phyloP scores from a whole-genome alignment of 2,797 vertebrate genomes.

The Hydrocynus forskahlii region DNA sequence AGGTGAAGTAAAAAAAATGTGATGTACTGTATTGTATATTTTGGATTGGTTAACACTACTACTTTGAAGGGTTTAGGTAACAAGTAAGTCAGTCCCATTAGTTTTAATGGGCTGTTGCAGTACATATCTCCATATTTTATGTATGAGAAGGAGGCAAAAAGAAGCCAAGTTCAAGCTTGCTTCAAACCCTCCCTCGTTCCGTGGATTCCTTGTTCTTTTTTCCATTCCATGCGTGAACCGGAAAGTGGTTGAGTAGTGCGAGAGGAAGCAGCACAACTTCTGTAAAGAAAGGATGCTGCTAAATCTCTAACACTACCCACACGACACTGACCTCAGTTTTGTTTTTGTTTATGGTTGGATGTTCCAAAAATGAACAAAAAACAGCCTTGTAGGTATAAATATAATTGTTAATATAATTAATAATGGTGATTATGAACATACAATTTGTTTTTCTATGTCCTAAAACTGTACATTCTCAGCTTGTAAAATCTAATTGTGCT shows the following conservation, averaged over 20 bases:
- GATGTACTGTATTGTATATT: slow-evolving; percentile 86
- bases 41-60: slow-evolving; percentile 71
- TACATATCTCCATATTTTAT: slow-evolving; percentile 65
- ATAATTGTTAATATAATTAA: slow-evolving; percentile 80
- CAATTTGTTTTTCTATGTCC: slow-evolving; percentile 66
- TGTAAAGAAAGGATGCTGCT: slow-evolving; percentile 35
- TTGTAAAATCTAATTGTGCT: slow-evolving; percentile 71
- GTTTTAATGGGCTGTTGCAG: slow-evolving; percentile 57
- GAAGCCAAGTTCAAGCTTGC: slow-evolving; percentile 65
- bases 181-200: slow-evolving; percentile 51
- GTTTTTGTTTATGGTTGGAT: slow-evolving; percentile 67
- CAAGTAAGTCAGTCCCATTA: slow-evolving; percentile 48
- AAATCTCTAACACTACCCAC: slow-evolving; percentile 60
- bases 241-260: slow-evolving; percentile 66
- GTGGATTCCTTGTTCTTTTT: slow-evolving; percentile 73
- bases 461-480: slow-evolving; percentile 77
- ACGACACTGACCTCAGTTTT: slow-evolving; percentile 55
- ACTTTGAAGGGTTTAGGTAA: slow-evolving; percentile 62
- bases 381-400: slow-evolving; percentile 85
- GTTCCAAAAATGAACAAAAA: slow-evolving; percentile 76
- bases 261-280: slow-evolving; percentile 56
- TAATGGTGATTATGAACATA: slow-evolving; percentile 67
- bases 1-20: slow-evolving; percentile 85
- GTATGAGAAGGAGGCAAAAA: slow-evolving; percentile 60
- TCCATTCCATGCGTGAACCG: slow-evolving; percentile 81